These are phyloP conservation scores for Mythimna impura DNA, from an alignment of 2,888 invertebrate species.

Conservation along the genomic window DNA sequence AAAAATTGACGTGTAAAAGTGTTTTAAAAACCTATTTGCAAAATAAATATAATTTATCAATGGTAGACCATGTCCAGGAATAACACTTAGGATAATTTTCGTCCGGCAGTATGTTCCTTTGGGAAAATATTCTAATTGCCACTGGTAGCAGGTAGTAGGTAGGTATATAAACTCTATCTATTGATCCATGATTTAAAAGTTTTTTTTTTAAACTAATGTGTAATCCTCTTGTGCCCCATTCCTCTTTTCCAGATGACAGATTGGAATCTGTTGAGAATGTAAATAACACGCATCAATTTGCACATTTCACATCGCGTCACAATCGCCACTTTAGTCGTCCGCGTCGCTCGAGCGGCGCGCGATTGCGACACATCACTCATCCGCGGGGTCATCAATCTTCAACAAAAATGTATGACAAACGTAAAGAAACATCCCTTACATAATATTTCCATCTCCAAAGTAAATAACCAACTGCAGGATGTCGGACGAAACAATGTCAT, in stretches of 20 bases:
- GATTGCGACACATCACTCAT: conserved; percentile 30
- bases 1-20: no score
- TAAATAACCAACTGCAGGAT: conserved; percentile 53
- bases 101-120: no score
- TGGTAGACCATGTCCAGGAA: no score
- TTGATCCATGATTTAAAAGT: neutral
- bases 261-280: conserved; percentile 24
- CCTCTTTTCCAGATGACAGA: neutral
- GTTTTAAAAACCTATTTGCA: no score
- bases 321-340: conserved; percentile 13
- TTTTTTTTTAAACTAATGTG: neutral
- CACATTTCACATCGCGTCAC: conserved; percentile 7
- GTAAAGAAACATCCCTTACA: conserved; percentile 13
- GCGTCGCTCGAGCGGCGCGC: neutral
- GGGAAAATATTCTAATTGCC: no score
- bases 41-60: no score
- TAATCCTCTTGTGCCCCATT: neutral
- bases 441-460: conserved; percentile 23
- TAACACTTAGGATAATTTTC: no score
- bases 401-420: conserved; percentile 11
- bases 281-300: conserved; percentile 44
- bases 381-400: conserved; percentile 29
- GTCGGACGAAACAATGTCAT: conserved; percentile 50
- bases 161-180: no score
- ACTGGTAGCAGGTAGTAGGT: no score